phyloP scores from a whole-genome alignment of 2,113 vertebrate genomes.

The Proteles cristata region DNA sequence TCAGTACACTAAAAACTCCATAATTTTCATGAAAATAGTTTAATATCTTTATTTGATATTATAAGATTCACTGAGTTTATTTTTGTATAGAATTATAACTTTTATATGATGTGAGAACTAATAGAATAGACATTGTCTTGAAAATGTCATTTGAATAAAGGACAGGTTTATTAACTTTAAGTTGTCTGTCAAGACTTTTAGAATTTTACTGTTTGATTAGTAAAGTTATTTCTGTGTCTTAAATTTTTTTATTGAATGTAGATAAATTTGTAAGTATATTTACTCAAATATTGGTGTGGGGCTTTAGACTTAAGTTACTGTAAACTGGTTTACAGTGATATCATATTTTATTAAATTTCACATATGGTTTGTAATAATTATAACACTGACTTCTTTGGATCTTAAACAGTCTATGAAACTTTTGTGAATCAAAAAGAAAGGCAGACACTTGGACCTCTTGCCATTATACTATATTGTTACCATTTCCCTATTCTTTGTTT shows the following conservation, averaged over 20 bases:
- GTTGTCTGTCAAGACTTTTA: neutral
- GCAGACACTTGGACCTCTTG: neutral
- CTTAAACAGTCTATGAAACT: neutral
- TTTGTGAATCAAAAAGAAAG: neutral
- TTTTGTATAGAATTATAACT: neutral
- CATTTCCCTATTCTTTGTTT: neutral
- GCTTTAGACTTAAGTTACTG: neutral
- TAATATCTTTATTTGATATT: neutral
- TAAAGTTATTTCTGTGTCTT: neutral
- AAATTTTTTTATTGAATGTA: slow-evolving; percentile 5
- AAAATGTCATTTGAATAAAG: neutral
- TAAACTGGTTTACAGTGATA: neutral
- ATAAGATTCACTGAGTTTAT: neutral
- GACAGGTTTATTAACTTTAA: neutral
- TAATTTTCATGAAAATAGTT: neutral
- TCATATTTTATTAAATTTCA: neutral
- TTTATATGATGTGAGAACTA: neutral
- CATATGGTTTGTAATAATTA: neutral
- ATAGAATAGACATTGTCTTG: neutral
- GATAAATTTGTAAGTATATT: neutral
- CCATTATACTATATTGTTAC: neutral
- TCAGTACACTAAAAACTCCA: neutral
- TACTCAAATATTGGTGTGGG: neutral
- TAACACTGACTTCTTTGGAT: neutral
- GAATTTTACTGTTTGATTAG: slow-evolving; percentile 11